Evolutionary conservation across 2,113 vertebrate genomes (phyloP), one percentile per base, ranked within the genome.

Genomic region (Microtus montanus): DNA sequence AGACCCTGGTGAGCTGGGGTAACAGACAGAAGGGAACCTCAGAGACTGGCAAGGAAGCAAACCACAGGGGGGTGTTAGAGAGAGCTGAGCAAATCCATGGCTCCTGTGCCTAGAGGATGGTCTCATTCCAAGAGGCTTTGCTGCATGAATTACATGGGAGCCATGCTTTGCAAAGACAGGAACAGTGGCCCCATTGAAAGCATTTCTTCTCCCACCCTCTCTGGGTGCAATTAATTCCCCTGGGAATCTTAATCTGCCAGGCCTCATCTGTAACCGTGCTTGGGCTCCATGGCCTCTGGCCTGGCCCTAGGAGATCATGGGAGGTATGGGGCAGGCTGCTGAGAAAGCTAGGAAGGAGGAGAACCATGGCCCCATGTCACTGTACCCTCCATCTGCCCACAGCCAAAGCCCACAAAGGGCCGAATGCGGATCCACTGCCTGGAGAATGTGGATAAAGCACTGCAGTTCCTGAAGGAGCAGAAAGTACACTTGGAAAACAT

Each of bases 371-470:
- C 70, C 74, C 41, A 7, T 12, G 47, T 19, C 35, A 8, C 49
- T 26, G 9, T 64, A 64, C 20, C 20, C 49, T 30, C 30, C 44
- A 33, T 15, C 63, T 54, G 35, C 33, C 30, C 2, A 66, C 96
- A 99, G 99, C 99, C 99, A 78, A 99, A 98, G 93, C 99, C 99
- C 80, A 99, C 99, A 0, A 99, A 99, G 96, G 99, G 99, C 80
- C 99, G 99, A 49, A 99, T 99, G 99, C 98, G 99, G 71, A 99
- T 99, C 97, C 99, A 99, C 98, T 99, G 99, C 96, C 98, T 99
- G 97, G 99, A 99, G 97, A 99, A 99, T 3, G 99, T 99, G 83
- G 99, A 99, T 96, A 99, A 99, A 97, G 99, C 99, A 1, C 97
- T 99, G 94, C 99, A 99, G 98, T 99, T 99, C 97, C 98, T 99